Percentiles rank a stretch among this genome's conserved stretches.
phyloP scores from a whole-genome alignment of 2,888 invertebrate species.

The Troglohyphantes excavatus region DNA sequence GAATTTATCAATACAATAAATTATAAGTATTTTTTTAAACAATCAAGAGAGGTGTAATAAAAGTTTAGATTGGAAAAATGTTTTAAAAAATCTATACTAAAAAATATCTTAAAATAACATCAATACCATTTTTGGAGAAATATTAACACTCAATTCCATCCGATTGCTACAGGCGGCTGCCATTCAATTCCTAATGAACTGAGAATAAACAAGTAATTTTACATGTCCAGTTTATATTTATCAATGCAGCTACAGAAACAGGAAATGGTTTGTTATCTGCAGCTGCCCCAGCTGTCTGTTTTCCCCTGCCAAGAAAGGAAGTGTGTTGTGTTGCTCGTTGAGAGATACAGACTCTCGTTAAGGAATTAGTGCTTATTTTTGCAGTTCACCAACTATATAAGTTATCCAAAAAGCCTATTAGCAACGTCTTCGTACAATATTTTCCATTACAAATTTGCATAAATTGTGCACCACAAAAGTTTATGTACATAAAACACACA shows the following conservation, averaged over 20 bases:
- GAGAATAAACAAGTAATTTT: not conserved
- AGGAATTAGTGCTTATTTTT: not conserved
- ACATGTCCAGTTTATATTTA: not conserved
- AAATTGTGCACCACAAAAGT: not conserved
- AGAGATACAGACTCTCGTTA: not conserved
- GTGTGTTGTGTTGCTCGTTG: not conserved
- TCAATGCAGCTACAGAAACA: not conserved
- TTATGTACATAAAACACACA: too few species aligned
- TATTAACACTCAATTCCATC: not conserved
- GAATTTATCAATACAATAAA: too few species aligned
- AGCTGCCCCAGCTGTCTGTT: not conserved
- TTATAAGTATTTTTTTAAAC: not conserved
- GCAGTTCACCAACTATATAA: too few species aligned
- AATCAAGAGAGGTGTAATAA: not conserved
- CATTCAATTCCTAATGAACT: not conserved
- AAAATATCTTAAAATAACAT: not conserved
- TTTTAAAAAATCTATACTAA: not conserved
- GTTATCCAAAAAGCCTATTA: too few species aligned
- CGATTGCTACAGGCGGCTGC: not conserved
- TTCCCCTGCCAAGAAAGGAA: not conserved
- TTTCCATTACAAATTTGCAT: not conserved
- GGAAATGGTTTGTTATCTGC: not conserved
- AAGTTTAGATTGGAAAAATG: not conserved
- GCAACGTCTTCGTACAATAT: not conserved
- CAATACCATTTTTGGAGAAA: not conserved